Percentiles rank a stretch among this genome's conserved stretches.
These are phyloP conservation scores for Eilema griseolum DNA, from an alignment of 2,888 invertebrate genomes.

Conservation along the genomic window DNA sequence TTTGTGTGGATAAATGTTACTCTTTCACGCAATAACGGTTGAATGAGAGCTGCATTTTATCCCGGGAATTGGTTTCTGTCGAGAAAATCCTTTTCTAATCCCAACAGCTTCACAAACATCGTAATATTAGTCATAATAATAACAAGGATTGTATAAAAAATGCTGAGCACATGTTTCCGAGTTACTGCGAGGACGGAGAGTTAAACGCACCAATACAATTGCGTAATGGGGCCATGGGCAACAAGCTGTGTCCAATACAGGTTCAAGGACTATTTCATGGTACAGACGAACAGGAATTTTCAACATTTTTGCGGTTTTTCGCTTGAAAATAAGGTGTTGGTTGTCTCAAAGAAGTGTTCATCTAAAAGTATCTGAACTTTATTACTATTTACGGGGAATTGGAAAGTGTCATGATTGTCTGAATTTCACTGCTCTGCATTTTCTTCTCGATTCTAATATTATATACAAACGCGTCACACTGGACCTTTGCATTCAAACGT, in stretches of 20 bases:
- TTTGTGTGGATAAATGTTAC: neutral
- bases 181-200: neutral
- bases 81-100: neutral
- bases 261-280: neutral
- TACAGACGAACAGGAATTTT: neutral
- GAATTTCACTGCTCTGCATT: neutral
- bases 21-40: neutral
- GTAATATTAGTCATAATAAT: neutral
- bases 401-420: neutral
- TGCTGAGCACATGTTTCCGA: neutral
- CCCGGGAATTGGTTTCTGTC: neutral
- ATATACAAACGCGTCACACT: too few relatives aligned
- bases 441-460: too few relatives aligned
- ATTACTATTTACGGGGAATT: too few relatives aligned
- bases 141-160: neutral
- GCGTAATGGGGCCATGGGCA: slow-evolving; percentile 4
- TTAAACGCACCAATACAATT: neutral
- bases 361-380: too few relatives aligned
- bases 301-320: neutral
- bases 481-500: neutral
- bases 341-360: too few relatives aligned
- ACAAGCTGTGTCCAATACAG: neutral
- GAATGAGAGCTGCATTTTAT: neutral
- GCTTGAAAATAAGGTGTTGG: neutral
- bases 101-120: neutral